Conservation (phyloP, 2,797 vertebrate genomes). For the Pipistrellus pygmaeus region DNA sequence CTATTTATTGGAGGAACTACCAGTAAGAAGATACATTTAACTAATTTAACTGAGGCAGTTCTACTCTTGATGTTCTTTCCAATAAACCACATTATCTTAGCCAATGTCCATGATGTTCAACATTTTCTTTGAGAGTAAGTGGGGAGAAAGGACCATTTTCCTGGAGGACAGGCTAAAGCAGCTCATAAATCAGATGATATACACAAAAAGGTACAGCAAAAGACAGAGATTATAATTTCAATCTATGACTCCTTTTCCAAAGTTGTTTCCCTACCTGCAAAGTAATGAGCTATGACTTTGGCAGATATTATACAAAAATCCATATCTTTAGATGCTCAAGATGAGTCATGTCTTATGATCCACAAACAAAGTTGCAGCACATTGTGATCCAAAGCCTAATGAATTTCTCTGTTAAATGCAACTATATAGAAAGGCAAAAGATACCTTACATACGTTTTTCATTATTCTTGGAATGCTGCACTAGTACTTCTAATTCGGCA, state of each 20-base stretch:
- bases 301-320: background rate
- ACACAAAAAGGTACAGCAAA: background rate
- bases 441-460: conserved; percentile 14
- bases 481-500: conserved; percentile 48
- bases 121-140: background rate
- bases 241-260: background rate
- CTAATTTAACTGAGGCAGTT: background rate
- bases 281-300: conserved; percentile 8
- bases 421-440: conserved; percentile 27
- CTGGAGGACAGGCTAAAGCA: background rate
- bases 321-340: background rate
- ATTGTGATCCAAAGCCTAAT: background rate
- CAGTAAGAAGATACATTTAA: background rate
- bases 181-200: conserved; percentile 8
- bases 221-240: background rate
- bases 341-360: conserved; percentile 24
- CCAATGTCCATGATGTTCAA: background rate
- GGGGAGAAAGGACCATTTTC: background rate
- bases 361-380: background rate
- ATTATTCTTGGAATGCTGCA: conserved; percentile 35
- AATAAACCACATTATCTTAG: background rate
- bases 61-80: background rate
- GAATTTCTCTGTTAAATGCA: background rate
- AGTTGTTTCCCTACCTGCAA: background rate
- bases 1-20: background rate